Evolutionary conservation across 2,113 vertebrate species (phyloP), one percentile per base, ranked within the genome.

Genomic region (Phalacrocorax brasilianus): DNA sequence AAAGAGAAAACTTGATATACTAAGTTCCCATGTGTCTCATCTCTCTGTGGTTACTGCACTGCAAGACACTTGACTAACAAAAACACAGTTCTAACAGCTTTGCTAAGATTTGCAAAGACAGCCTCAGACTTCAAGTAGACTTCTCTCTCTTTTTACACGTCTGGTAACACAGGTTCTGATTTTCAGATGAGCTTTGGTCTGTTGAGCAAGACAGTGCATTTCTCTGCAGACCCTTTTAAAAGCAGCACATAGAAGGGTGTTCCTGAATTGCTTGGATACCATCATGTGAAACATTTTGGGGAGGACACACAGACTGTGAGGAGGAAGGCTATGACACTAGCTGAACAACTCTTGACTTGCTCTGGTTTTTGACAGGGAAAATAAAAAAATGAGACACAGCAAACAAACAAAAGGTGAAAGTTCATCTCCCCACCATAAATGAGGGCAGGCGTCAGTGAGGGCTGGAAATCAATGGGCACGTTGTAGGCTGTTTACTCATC

Each of bases 401-500:
- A 83, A 87, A 66, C 22, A 62, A 58, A 53, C 3, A 19, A 4
- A 47, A 89, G 95, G 86, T 72, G 45, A 86, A 93, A 90, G 96
- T 85, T 93, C 88, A 80, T 5, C 76, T 84, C 88, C 59, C 21
- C 27, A 65, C 50, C 85, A 75, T 67, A 91, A 81, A 92, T 3
- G 38, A 80, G 74, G 44, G 72, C 78, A 73, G 94, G 90, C 9
- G 32, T 83, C 85, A 74, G 86, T 0, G 4, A 70, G 38, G 38
- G 38, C 82, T 84, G 72, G 75, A 45, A 82, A 63, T 85, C 61
- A 58, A 70, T 50, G 79, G 32, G 61, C 79, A 59, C 52, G 7
- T 24, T 67, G 85, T 45, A 52, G 9, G 82, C 1, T 95, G 95
- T 97, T 97, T 95, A 86, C 95, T 86, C 91, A 81, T 74, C 67